A percentile compares a stretch with the other conserved stretches of the same genome.
These are phyloP conservation scores for Pseudomyrmex sp. DNA, from an alignment of 1,140 invertebrate species.

Conservation along the genomic window DNA sequence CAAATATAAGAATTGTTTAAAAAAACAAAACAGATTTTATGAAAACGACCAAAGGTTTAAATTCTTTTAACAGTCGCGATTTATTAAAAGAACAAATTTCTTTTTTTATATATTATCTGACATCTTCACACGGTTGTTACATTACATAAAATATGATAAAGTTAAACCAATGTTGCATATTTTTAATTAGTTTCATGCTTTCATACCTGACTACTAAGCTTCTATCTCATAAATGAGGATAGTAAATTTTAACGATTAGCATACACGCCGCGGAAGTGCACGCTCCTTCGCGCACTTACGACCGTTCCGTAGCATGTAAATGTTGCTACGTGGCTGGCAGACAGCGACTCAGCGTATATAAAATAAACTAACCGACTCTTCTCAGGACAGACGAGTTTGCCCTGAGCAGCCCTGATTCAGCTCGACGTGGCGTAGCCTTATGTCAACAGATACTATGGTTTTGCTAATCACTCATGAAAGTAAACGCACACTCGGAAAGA, in stretches of 20 bases:
- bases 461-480: slow-evolving; percentile 46
- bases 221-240: slow-evolving; percentile 58
- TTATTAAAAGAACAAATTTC: slow-evolving; percentile 21
- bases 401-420: slow-evolving; percentile 79
- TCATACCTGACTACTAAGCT: slow-evolving; percentile 30
- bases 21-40: neutral
- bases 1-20: too few species aligned
- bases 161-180: slow-evolving; percentile 26
- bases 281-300: slow-evolving; percentile 76
- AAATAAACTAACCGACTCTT: slow-evolving; percentile 82
- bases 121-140: neutral
- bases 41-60: too few species aligned
- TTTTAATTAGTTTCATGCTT: slow-evolving; percentile 54
- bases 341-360: slow-evolving; percentile 84
- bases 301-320: slow-evolving; percentile 78
- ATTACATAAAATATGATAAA: slow-evolving; percentile 22
- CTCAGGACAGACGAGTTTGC: slow-evolving; percentile 80
- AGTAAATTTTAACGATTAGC: slow-evolving; percentile 65
- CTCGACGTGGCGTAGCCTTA: slow-evolving; percentile 78
- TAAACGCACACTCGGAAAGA: slow-evolving; percentile 49
- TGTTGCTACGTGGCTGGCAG: slow-evolving; percentile 81
- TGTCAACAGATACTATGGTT: slow-evolving; percentile 76
- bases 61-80: neutral
- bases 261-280: slow-evolving; percentile 52
- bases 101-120: neutral